Base-by-base conservation (phyloP, 2,888 invertebrate species). In the Litoditis marina region DNA sequence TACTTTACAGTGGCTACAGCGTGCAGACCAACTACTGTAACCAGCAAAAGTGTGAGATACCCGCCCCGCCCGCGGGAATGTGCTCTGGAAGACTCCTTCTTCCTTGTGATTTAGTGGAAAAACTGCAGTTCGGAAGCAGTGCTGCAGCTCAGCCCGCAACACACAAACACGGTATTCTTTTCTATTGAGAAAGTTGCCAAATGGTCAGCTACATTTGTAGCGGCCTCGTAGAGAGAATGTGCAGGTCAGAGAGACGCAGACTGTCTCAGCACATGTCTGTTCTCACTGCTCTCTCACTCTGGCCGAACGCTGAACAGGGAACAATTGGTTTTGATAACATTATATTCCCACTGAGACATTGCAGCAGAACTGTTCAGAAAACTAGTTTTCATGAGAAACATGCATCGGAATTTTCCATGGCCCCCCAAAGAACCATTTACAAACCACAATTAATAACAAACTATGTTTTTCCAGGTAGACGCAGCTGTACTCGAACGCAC, bases 61-160 rank as follows among this genome's bases (percentile, higher is more conserved):
- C 66, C 44, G 63, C 67, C 8, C 68, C 68, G 47, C 63, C 63
- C 47, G 68, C 68, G 58, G 65, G 68, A 60, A 62, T 74, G 32
- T 77, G 77, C 57, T 66, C 66, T 55, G 77, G 77, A 30, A 60
- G 76, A 30, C 60, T 81, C 7, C 63, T 80, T 11, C 67, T 81
- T 50, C 81, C 81, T 16, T 81, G 81, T 60, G 79, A 80, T 52
- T 63, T 81, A 50, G 61, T 79, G 34, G 61, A 61, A 47, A 66
- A 74, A 47, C 71, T 81, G 27, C 75, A 78, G 39, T 81, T 81
- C 53, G 81, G 81, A 7, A 19, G 27, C 22, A 7, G 7, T 7
- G 50, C 19, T 44, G 44, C 19, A 5, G 5, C 44, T 3, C 44
- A 44, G 8, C 25, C 46, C 47, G 31, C 50, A 42, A 22, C 39